Evolutionary conservation across 2,797 vertebrate species (phyloP).

Genomic region (Phrynocephalus guinanensis): DNA sequence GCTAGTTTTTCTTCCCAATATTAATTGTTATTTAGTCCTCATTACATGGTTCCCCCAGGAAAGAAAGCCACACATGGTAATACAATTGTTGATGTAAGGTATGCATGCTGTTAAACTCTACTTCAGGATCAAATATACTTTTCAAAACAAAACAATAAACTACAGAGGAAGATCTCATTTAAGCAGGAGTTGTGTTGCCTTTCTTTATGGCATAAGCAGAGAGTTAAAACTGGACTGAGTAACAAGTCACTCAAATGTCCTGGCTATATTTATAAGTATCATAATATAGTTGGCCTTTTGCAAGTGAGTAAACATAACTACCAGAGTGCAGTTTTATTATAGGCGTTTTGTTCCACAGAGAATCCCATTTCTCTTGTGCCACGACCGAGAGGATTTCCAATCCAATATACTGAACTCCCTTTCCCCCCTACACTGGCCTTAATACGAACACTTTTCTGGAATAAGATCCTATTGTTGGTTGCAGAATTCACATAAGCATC

Average conservation of each 20-base stretch:
- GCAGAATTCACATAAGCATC: not conserved
- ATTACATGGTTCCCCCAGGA: not conserved
- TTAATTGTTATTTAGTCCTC: slow-evolving; percentile 35
- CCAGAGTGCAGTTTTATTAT: not conserved
- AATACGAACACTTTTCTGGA: not conserved
- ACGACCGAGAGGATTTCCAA: not conserved
- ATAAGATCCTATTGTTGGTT: not conserved
- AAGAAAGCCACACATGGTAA: not conserved
- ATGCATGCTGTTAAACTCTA: not conserved
- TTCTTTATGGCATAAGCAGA: not conserved
- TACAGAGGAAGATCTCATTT: not conserved
- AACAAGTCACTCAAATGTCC: not conserved
- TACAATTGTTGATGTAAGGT: not conserved
- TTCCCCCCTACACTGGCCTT: not conserved
- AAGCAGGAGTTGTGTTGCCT: not conserved
- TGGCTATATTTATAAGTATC: not conserved
- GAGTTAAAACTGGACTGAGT: not conserved
- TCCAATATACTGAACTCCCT: not conserved
- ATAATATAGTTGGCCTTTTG: not conserved
- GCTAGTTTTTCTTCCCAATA: slow-evolving; percentile 23
- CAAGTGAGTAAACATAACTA: not conserved
- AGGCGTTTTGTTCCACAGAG: not conserved
- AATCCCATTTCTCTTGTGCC: not conserved
- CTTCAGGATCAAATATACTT: not conserved
- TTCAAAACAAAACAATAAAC: not conserved